Percentiles rank a stretch among this genome's conserved stretches.
Conservation (phyloP, 2,113 vertebrate species). For the Alosa alosa region DNA sequence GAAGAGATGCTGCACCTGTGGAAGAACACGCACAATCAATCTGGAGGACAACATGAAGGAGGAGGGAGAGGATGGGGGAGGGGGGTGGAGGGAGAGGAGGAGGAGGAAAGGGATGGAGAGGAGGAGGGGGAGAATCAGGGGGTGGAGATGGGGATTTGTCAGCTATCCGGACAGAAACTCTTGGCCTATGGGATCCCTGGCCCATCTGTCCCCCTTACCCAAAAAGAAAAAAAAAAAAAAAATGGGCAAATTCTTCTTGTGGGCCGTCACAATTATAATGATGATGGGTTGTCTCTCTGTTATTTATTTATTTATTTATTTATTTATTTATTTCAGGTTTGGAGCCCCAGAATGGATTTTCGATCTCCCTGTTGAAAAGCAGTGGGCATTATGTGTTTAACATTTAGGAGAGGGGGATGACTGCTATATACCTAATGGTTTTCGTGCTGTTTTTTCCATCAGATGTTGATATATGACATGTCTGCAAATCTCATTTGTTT, state of each 20-base stretch:
- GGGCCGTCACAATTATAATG: not conserved
- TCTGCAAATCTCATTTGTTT: not conserved
- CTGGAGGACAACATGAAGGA: not conserved
- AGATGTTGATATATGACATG: not conserved
- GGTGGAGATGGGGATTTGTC: not conserved
- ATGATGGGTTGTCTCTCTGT: not conserved
- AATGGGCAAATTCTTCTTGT: not conserved
- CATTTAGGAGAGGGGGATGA: not conserved
- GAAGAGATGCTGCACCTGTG: not conserved
- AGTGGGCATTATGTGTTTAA: not conserved
- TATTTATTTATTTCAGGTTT: not conserved
- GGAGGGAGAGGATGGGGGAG: not conserved
- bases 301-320: not conserved
- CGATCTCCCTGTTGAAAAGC: not conserved
- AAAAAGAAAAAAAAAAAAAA: not conserved
- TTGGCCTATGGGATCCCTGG: not conserved
- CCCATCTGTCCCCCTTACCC: not conserved
- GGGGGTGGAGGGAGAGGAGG: not conserved
- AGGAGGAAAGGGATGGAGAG: not conserved
- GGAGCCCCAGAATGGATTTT: not conserved
- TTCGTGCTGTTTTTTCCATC: not conserved
- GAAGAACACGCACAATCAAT: slow-evolving; percentile 15
- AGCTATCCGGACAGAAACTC: not conserved
- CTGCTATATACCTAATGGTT: not conserved
- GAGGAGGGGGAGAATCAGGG: not conserved